Base-by-base conservation (phyloP, 2,888 invertebrate genomes). In the Drosophila phalerata region DNA sequence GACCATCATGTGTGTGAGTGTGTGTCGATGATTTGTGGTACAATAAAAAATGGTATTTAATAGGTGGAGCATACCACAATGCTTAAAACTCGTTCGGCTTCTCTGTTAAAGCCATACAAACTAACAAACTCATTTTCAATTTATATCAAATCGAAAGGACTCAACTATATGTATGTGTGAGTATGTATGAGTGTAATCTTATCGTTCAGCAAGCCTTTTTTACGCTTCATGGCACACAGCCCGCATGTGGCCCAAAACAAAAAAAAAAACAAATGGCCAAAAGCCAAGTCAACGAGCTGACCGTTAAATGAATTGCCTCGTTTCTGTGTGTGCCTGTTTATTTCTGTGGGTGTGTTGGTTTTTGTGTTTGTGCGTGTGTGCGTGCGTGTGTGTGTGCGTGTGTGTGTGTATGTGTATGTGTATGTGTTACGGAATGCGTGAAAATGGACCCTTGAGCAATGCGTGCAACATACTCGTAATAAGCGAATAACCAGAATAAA, bases 51-150 rank as follows among this genome's bases (percentile, higher is more conserved):
- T 61, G 28, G 69, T 67, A 81, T 83, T 85, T 81, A 81, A 84
- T 72, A 77, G 69, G 37, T 49, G 51, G 38, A 70, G 61, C 69
- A 32, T 42, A 64, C 64, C 15, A 69, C 63, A 51, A 58, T 51
- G 69, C 73, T 68, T 60, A 69, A 78, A 77, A 74, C 63, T 66
- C 57, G 30, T 37, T 57, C 32, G 15, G 52, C 69, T 57, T 49
- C 37, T 47, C 48, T 28, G 40, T 49, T 73, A 48, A 53, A 66
- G 60, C 32, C 42, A 13, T 47, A 58, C 60, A 79, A 84, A 77
- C 82, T 85, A 84, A 87, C 85, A 79, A 84, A 88, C 78, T 84
- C 83, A 76, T 76, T 87, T 87, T 85, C 80, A 84, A 87, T 84
- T 85, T 84, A 85, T 82, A 85, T 85, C 78, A 84, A 85, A 87